phyloP scores from a whole-genome alignment of 2,888 invertebrate genomes.

The Lepidochrysops patricia region DNA sequence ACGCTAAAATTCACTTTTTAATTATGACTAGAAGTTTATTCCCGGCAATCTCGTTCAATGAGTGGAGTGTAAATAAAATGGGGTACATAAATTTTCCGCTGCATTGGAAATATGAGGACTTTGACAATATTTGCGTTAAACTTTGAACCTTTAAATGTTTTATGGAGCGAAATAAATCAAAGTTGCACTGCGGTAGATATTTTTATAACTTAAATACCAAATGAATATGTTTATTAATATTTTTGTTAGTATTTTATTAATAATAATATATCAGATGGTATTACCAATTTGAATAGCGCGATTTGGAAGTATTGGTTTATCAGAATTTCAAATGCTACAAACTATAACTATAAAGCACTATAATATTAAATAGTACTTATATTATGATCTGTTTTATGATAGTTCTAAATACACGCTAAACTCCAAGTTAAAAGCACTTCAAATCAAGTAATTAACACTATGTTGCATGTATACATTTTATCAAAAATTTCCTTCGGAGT shows the following conservation, averaged over 20 bases:
- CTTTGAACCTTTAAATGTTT: constrained; percentile 7
- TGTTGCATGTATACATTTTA: not conserved
- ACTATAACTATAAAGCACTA: too few species aligned
- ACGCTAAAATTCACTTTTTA: not conserved
- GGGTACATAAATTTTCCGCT: constrained; percentile 6
- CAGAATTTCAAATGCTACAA: too few species aligned
- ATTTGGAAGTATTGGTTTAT: too few species aligned
- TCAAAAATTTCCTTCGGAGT: not conserved
- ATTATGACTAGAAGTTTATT: constrained; percentile 7
- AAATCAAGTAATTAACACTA: not conserved
- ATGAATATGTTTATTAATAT: not conserved
- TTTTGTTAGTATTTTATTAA: too few species aligned
- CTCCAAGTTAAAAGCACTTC: not conserved
- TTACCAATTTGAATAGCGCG: too few species aligned
- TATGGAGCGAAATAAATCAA: constrained; percentile 6
- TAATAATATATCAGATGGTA: too few species aligned
- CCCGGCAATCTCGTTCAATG: constrained; percentile 4
- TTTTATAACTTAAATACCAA: not conserved
- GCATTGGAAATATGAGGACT: constrained; percentile 10
- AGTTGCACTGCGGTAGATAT: not conserved
- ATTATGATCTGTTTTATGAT: too few species aligned
- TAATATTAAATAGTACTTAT: too few species aligned
- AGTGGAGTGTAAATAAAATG: constrained; percentile 10
- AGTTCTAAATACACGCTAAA: too few species aligned
- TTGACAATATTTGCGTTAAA: constrained; percentile 10